Percentiles rank a stretch among this genome's conserved stretches.
Conservation (phyloP, 1,140 invertebrate species). For the Orchestia grillus region DNA sequence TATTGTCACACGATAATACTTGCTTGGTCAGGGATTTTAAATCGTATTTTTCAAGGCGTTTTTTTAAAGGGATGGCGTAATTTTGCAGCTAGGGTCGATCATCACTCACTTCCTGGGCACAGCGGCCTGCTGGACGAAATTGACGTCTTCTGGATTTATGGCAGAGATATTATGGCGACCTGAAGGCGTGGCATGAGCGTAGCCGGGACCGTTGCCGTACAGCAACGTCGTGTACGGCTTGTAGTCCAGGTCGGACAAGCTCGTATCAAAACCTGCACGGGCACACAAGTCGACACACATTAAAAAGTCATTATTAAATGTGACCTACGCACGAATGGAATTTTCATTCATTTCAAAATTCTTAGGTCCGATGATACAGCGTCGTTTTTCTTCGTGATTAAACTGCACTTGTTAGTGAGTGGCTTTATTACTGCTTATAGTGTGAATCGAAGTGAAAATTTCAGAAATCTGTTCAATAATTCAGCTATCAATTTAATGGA, state of each 20-base stretch:
- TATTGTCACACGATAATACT: neutral
- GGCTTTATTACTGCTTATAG: neutral
- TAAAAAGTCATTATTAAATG: neutral
- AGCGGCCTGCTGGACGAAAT: constrained; percentile 82
- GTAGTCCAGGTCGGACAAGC: constrained; percentile 65
- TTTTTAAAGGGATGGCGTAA: constrained; percentile 6
- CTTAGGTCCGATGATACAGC: no score
- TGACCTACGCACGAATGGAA: no score
- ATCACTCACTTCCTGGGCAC: constrained; percentile 71
- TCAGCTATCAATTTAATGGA: no score
- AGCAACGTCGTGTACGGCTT: constrained; percentile 68
- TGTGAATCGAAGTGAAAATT: no score
- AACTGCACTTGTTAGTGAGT: neutral
- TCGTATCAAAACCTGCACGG: constrained; percentile 62
- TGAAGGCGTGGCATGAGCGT: constrained; percentile 66
- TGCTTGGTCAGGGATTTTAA: neutral
- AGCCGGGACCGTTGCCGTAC: constrained; percentile 68
- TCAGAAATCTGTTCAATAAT: no score
- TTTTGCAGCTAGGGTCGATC: constrained; percentile 20
- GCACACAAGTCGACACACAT: neutral
- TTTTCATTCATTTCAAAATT: no score
- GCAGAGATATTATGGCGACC: constrained; percentile 66
- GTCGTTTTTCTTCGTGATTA: no score
- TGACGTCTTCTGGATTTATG: constrained; percentile 72
- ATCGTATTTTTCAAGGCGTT: constrained; percentile 23